These are phyloP conservation scores for Megalurothrips usitatus DNA, from an alignment of 2,888 invertebrate genomes.

Conservation along the genomic window DNA sequence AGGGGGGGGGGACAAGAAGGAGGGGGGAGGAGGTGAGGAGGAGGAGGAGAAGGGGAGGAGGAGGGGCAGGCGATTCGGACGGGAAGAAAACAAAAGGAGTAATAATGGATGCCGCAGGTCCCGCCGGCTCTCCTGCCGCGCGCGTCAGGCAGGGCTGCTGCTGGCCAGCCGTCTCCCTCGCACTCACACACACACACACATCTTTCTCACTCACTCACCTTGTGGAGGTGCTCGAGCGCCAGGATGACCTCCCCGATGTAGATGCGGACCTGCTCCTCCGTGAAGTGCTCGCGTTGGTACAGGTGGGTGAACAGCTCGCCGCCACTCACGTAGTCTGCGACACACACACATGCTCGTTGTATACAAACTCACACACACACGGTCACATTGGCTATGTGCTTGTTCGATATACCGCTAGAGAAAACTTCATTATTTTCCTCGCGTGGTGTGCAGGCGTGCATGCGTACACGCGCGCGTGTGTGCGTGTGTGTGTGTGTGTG, in stretches of 20 bases:
- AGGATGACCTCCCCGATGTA: slow-evolving; percentile 95
- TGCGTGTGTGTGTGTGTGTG: too few species aligned
- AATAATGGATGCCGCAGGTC: slow-evolving; percentile 6
- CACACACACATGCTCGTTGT: neutral
- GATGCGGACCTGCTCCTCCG: slow-evolving; percentile 82
- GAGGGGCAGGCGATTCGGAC: slow-evolving; percentile 24
- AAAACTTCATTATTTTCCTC: too few species aligned
- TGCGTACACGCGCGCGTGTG: too few species aligned
- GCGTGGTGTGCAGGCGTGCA: too few species aligned
- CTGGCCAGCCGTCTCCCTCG: too few species aligned
- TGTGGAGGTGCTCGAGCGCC: slow-evolving; percentile 91
- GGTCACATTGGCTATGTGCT: too few species aligned
- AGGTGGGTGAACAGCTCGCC: slow-evolving; percentile 97
- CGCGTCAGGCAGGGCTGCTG: neutral
- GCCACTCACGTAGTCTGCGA: slow-evolving; percentile 91
- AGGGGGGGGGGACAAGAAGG: too few species aligned
- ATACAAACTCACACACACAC: slow-evolving; percentile 20
- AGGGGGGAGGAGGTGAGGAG: neutral
- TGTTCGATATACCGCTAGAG: too few species aligned
- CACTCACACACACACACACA: too few species aligned
- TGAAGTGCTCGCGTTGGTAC: slow-evolving; percentile 89
- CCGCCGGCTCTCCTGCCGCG: neutral
- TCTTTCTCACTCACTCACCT: slow-evolving; percentile 55
- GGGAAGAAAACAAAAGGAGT: slow-evolving; percentile 31
- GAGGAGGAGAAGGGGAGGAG: slow-evolving; percentile 31